Percentiles rank a stretch among this genome's conserved stretches.
These are phyloP conservation scores for Didymodactylos carnosus DNA, from an alignment of 2,888 invertebrate species.

Conservation along the genomic window DNA sequence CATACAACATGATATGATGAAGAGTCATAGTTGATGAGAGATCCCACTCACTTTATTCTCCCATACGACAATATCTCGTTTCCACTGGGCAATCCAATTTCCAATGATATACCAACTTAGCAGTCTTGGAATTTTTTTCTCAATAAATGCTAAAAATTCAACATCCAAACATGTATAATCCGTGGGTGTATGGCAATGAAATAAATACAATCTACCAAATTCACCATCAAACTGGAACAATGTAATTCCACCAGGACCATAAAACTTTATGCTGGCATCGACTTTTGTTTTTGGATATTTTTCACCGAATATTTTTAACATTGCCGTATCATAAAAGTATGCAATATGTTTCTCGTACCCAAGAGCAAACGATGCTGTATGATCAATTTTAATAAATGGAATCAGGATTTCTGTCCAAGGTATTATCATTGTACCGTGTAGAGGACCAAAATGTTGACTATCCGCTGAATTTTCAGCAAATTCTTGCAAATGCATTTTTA, in stretches of 20 bases:
- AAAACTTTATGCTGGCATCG: background rate
- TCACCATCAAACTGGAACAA: background rate
- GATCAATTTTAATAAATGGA: background rate
- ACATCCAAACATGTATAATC: background rate
- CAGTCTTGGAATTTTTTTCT: background rate
- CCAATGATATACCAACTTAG: background rate
- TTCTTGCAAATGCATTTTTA: background rate
- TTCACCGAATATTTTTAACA: background rate
- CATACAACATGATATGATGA: no score
- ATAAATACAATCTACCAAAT: background rate
- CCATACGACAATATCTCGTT: constrained; percentile 60
- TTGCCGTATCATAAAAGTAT: background rate
- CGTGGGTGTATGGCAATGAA: background rate
- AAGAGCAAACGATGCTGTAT: background rate
- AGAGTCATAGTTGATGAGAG: no score
- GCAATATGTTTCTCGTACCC: background rate
- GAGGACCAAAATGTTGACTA: background rate
- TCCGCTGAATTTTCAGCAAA: background rate
- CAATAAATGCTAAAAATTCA: background rate
- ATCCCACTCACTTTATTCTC: constrained; percentile 48
- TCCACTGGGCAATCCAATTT: background rate
- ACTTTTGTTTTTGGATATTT: background rate
- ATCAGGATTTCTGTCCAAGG: background rate
- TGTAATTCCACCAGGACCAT: background rate
- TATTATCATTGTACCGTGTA: background rate